These are phyloP conservation scores for Spongilla lacustris DNA, from an alignment of 37 sponge, comb jelly and placozoan genomes.

Conservation along the genomic window DNA sequence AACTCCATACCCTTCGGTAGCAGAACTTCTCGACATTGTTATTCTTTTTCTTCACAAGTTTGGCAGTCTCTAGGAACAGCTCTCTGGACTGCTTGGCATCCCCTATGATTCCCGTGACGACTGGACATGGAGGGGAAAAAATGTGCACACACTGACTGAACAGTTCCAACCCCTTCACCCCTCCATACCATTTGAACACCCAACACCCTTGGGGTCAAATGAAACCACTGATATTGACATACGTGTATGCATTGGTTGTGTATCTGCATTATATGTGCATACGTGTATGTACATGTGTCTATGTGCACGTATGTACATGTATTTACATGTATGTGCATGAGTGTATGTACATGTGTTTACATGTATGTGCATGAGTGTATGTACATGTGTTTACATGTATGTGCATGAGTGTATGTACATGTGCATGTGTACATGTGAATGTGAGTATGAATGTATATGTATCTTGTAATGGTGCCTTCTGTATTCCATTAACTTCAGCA, in stretches of 20 bases:
- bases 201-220: background rate
- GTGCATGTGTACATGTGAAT: background rate
- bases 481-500: background rate
- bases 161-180: background rate
- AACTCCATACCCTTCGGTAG: slow-evolving; percentile 61
- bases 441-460: background rate
- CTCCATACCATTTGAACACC: no score
- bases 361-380: no score
- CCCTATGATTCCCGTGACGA: slow-evolving; percentile 61
- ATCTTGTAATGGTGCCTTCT: no score
- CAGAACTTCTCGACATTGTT: slow-evolving; percentile 85
- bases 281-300: slow-evolving; percentile 26
- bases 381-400: no score
- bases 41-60: slow-evolving; percentile 76
- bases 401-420: no score
- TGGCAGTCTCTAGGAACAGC: slow-evolving; percentile 69
- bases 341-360: no score
- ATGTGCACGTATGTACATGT: slow-evolving; percentile 5
- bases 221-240: background rate
- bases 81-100: slow-evolving; percentile 67
- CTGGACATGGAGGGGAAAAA: slow-evolving; percentile 22
- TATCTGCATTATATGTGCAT: slow-evolving; percentile 28
- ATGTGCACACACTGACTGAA: background rate
- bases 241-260: background rate
- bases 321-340: no score